These are phyloP conservation scores for western clawed frog (Xenopus tropicalis) DNA, from an alignment of 2,113 vertebrate species.

Conservation along the genomic window UCB_Xtro_10.0 CM004451.2:18082501-18083000, in stretches of 20 bases:
- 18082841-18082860: not conserved
- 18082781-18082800: not conserved
- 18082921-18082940: not conserved
- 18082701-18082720: no score
- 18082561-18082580: no score
- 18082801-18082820: not conserved
- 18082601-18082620: no score
- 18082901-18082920: not conserved
- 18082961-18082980: not conserved
- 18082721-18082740: not conserved
- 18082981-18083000: not conserved
- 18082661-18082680: no score
- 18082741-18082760: not conserved
- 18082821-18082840: constrained; percentile 5
- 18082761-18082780: no score
- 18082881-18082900: not conserved
- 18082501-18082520: no score
- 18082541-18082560: no score
- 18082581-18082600: no score
- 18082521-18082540: no score
- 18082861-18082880: not conserved
- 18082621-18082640: no score
- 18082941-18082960: constrained; percentile 15
- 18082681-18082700: no score
- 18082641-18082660: no score